Percentiles rank a stretch among this genome's conserved stretches.
Evolutionary conservation across 2,888 invertebrate species (phyloP).

Genomic region (Acanthosepion lycidas): DNA sequence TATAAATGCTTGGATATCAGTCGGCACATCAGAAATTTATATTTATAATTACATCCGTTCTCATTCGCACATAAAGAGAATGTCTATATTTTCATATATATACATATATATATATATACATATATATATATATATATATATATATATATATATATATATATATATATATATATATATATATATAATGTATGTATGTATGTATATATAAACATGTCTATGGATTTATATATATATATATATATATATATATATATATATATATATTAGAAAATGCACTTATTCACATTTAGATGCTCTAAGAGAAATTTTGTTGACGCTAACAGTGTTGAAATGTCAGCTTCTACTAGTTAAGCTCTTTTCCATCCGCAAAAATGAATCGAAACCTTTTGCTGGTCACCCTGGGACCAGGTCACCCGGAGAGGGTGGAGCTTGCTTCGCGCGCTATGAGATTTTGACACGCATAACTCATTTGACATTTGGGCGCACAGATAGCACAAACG

Average conservation of each 20-base stretch:
- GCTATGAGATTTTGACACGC: background rate
- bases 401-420: background rate
- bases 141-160: background rate
- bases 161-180: background rate
- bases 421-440: background rate
- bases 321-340: background rate
- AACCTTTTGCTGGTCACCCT: conserved; percentile 11
- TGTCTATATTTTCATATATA: background rate
- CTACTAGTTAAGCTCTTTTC: background rate
- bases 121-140: background rate
- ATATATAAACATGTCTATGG: no score
- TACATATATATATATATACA: background rate
- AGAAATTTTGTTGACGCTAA: background rate
- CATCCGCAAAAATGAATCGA: background rate
- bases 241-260: background rate
- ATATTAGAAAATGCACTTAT: background rate
- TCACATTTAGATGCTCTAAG: background rate
- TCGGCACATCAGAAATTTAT: background rate
- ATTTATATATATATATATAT: no score
- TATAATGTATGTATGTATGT: background rate
- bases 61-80: background rate
- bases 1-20: background rate
- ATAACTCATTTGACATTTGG: background rate
- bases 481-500: background rate
- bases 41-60: background rate